Evolutionary conservation across 2,888 invertebrate species (phyloP).

Genomic region (Leptopilina myrica): DNA sequence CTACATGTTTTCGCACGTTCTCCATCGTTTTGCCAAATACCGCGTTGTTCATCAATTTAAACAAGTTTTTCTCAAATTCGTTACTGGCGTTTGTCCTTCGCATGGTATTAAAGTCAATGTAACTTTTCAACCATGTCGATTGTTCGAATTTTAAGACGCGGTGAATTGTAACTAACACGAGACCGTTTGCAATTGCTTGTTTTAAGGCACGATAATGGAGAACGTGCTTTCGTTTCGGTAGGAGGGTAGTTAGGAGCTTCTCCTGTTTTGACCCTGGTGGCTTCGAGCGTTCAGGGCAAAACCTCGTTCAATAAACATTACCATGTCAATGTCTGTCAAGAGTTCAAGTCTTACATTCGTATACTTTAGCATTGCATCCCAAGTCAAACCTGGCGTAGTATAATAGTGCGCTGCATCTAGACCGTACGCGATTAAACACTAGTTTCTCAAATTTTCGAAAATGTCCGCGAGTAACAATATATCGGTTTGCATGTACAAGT

Average conservation of each 20-base stretch:
- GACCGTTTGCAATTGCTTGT: conserved; percentile 59
- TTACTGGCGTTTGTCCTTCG: conserved; percentile 55
- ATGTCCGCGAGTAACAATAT: conserved; percentile 33
- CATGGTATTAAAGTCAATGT: conserved; percentile 67
- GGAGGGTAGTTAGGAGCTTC: no score
- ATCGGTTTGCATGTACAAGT: neutral
- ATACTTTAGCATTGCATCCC: conserved; percentile 51
- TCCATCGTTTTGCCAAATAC: no score
- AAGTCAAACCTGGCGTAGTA: conserved; percentile 51
- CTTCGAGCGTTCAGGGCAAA: no score
- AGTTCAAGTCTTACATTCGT: conserved; percentile 42
- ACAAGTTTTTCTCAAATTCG: no score
- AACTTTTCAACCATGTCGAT: conserved; percentile 58
- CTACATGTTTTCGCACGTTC: no score
- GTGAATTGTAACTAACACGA: conserved; percentile 60
- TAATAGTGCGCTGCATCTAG: conserved; percentile 45
- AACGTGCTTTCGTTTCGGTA: conserved; percentile 52
- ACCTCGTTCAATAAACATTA: conserved; percentile 16
- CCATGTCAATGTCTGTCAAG: conserved; percentile 2
- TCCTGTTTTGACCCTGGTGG: no score
- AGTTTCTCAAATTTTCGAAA: conserved; percentile 47
- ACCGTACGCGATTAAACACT: conserved; percentile 43
- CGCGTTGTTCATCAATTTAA: no score
- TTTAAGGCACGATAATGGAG: conserved; percentile 58
- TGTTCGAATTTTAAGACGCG: conserved; percentile 67